Evolutionary conservation across 2,113 vertebrate species (phyloP), one percentile per base, ranked within the genome.

Genomic region (Eublepharis macularius): DNA sequence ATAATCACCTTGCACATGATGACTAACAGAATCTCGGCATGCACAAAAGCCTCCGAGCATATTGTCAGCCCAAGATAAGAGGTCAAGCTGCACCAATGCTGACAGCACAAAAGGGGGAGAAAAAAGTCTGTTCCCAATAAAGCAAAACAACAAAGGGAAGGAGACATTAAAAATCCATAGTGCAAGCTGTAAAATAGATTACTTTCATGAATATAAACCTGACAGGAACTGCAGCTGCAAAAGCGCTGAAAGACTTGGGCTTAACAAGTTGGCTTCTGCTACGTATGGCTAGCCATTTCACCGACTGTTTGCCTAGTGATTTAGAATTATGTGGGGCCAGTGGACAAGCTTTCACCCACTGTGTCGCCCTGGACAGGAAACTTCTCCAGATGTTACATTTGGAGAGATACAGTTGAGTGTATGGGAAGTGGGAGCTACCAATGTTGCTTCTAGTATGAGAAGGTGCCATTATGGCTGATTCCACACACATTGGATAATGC

Each of bases 61-160:
- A 45, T 76, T 63, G 41, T 83, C 80, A 82, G 88, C 80, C 24
- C 41, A 87, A 86, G 87, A 79, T 68, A 91, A 76, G 36, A 81
- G 57, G 68, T 88, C 74, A 87, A 80, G 84, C 14, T 76, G 26
- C 36, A 76, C 17, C 69, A 79, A 6, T 24, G 16, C 0, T 57
- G 45, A 29, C 66, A 65, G 60, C n/a, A 65, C 6, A 86, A 84
- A 63, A 34, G 69, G 43, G 11, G n/a, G n/a, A n/a, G n/a, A 7
- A 21, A 84, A 89, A 78, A 82, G 11, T 0, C 1, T 83, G 29
- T 19, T 77, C 39, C 79, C 16, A 76, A 32, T 19, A 54, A 91
- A 87, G 87, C 12, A 77, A 91, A 84, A 51, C 60, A 87, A 54
- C 9, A 43, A 87, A 69, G 5, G 24, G 0, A 87, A 39, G 63